Evolutionary conservation across 2,888 invertebrate genomes (phyloP).

Genomic region (Drosophila lacicola): DNA sequence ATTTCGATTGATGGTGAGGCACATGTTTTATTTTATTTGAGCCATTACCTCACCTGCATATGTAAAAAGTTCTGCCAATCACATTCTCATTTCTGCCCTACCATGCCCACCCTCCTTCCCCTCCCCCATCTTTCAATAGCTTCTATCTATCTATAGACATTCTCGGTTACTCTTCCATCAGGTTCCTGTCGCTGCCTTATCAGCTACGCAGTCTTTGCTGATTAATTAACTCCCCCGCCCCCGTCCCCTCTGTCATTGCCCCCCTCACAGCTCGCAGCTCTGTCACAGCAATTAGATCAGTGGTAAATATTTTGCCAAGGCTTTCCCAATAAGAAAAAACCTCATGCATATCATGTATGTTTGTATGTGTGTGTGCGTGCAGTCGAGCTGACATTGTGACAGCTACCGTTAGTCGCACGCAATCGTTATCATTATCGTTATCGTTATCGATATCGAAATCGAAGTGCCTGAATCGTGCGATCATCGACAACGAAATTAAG

Average conservation of each 20-base stretch:
- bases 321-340: constrained; percentile 12
- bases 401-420: not conserved
- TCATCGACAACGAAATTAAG: constrained; percentile 25
- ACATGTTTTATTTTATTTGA: constrained; percentile 26
- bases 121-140: not conserved
- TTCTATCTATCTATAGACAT: constrained; percentile 11
- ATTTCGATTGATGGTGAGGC: constrained; percentile 1
- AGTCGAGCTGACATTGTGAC: constrained; percentile 3
- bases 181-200: constrained; percentile 28
- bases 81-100: not conserved
- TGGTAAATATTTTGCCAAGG: constrained; percentile 33
- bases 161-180: constrained; percentile 13
- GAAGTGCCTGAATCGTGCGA: constrained; percentile 29
- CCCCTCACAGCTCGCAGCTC: not conserved
- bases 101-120: too few relatives aligned
- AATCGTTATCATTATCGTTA: constrained; percentile 5
- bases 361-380: not conserved
- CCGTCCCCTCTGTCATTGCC: not conserved
- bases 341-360: constrained; percentile 24
- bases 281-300: constrained; percentile 38
- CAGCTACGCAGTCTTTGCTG: constrained; percentile 28
- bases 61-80: not conserved
- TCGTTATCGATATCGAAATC: constrained; percentile 32
- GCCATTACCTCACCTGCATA: constrained; percentile 16
- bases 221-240: constrained; percentile 32